phyloP scores from a whole-genome alignment of 2,888 invertebrate genomes.

The Epinotia brunnichana region DNA sequence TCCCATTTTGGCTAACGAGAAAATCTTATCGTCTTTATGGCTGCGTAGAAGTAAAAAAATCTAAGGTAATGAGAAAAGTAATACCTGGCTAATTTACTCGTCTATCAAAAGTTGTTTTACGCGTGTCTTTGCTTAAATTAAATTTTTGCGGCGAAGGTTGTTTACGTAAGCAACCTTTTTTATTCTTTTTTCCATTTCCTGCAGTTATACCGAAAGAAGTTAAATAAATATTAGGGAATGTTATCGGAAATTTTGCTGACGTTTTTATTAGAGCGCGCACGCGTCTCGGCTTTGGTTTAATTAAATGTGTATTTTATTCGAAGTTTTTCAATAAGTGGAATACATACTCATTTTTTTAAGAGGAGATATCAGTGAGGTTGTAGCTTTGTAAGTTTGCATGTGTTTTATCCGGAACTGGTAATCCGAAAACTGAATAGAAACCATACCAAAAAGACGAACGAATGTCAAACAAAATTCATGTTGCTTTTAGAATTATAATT shows the following conservation, averaged over 20 bases:
- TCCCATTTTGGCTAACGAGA: conserved; percentile 43
- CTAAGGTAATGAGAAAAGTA: conserved; percentile 42
- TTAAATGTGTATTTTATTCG: too few species aligned
- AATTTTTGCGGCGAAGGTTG: conserved; percentile 19
- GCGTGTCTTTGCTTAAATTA: conserved; percentile 42
- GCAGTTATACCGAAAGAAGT: not conserved
- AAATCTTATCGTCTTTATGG: conserved; percentile 50
- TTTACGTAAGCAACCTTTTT: conserved; percentile 1
- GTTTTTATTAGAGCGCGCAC: not conserved
- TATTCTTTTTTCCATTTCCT: not conserved
- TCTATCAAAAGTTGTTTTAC: conserved; percentile 37
- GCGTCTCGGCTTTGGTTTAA: too few species aligned
- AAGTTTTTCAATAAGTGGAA: too few species aligned
- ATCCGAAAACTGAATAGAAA: too few species aligned
- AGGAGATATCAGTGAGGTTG: too few species aligned
- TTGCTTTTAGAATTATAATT: too few species aligned
- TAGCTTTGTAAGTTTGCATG: too few species aligned
- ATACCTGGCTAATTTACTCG: conserved; percentile 42
- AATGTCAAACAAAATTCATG: too few species aligned
- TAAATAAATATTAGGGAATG: not conserved
- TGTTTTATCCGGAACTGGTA: too few species aligned
- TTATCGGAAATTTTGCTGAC: not conserved
- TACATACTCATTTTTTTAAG: too few species aligned
- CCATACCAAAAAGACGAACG: too few species aligned
- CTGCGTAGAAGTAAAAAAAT: conserved; percentile 46